Evolutionary conservation across 2,888 invertebrate species (phyloP).

Genomic region (Embidobia sp.): DNA sequence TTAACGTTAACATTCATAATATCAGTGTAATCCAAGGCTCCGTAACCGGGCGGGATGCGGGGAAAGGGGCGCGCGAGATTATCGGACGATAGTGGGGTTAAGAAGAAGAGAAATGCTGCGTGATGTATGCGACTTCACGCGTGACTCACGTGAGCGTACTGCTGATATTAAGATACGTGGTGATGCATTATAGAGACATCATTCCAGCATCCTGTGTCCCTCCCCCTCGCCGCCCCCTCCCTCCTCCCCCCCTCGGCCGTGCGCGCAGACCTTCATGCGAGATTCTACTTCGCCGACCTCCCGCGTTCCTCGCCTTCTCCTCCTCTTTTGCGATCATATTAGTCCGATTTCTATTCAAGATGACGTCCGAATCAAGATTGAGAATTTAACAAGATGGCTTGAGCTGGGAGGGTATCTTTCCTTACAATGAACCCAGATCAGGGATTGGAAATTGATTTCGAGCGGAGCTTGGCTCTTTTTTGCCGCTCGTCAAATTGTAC

Average conservation of each 20-base stretch:
- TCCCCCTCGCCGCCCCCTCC: conserved; percentile 13
- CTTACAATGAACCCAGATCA: conserved; percentile 41
- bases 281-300: conserved; percentile 44
- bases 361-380: conserved; percentile 63
- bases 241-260: no score
- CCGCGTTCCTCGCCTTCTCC: conserved; percentile 47
- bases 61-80: conserved; percentile 57
- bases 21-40: conserved; percentile 62
- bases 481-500: no score
- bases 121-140: conserved; percentile 75
- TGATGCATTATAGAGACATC: conserved; percentile 72
- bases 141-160: conserved; percentile 69
- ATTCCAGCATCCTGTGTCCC: conserved; percentile 60
- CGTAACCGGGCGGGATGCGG: conserved; percentile 29
- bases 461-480: conserved; percentile 21
- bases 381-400: conserved; percentile 60
- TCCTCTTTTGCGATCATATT: conserved; percentile 57
- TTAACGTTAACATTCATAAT: conserved; percentile 43
- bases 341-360: conserved; percentile 64
- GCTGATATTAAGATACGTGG: conserved; percentile 68
- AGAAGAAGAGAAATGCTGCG: conserved; percentile 58
- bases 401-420: conserved; percentile 53
- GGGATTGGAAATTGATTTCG: conserved; percentile 58
- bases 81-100: conserved; percentile 55
- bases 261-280: conserved; percentile 29